Evolutionary conservation across 2,113 vertebrate genomes (phyloP), one percentile per base, ranked within the genome.

Genomic region (Engystomops pustulosus): DNA sequence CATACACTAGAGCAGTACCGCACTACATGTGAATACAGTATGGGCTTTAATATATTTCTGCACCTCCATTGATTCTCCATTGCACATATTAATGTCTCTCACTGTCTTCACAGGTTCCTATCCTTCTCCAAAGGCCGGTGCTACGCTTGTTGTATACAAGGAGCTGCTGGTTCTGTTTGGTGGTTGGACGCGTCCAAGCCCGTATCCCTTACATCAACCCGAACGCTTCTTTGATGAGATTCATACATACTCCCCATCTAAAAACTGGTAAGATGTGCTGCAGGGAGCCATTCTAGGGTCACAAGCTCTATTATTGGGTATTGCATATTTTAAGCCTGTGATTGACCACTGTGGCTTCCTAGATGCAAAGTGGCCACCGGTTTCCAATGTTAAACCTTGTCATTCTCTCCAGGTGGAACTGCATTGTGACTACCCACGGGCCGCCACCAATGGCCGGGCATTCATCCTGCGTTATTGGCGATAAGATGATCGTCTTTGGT

Each of bases 201-300:
- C 98, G 0, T 99, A 99, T 87, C 98, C 98, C 8, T 93, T 99
- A 32, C 98, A 99, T 90, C 98, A 99, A 83, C 97, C 98, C 0
- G 98, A 99, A 87, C 91, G 98, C 69, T 99, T 99, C 93, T 99
- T 99, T 53, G 98, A 99, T 85, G 98, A 99, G 89, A 99, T 99
- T 88, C 98, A 99, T 86, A 99, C 97, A 0, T 99, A 99, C 83
- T 99, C 97, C 0, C 98, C 98, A 60, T 99, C 97, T 82, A 99
- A 99, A 87, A 99, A 99, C 89, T 99, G 98, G 98, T 99, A 92
- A 95, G 92, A 4, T 8, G 15, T 41, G 4, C 38, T n/a, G n/a
- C n/a, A n/a, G n/a, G n/a, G n/a, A n/a, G n/a, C n/a, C n/a, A n/a
- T n/a, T n/a, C n/a, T n/a, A n/a, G n/a, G n/a, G n/a, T n/a, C n/a